Evolutionary conservation across 2,113 vertebrate species (phyloP).

Genomic region (Vulpes vulpes): DNA sequence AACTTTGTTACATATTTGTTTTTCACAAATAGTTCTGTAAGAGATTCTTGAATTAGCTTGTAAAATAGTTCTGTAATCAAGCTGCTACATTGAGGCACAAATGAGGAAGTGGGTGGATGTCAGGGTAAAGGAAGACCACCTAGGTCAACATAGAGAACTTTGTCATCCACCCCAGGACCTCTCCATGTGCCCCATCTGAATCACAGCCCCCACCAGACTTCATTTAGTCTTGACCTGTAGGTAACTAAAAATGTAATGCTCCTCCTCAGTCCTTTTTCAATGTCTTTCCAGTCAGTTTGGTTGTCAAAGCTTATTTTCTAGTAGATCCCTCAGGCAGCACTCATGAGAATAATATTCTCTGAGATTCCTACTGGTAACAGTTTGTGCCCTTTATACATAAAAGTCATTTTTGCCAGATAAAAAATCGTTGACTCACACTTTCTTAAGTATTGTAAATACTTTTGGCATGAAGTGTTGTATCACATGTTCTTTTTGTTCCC

Average conservation of each 20-base stretch:
- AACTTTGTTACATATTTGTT: conserved; percentile 58
- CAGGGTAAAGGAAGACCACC: conserved; percentile 25
- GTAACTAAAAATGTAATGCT: background rate
- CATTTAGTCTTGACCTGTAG: background rate
- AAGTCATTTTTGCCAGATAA: background rate
- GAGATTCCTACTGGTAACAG: background rate
- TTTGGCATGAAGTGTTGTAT: background rate
- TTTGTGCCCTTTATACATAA: background rate
- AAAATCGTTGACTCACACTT: background rate
- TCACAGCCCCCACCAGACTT: background rate
- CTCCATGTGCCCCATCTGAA: background rate
- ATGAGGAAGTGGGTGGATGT: background rate
- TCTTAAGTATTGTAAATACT: background rate
- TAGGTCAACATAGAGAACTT: background rate
- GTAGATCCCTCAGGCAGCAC: background rate
- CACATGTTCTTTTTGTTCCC: background rate
- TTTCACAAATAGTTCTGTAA: background rate
- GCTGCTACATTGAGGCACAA: background rate
- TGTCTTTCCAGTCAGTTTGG: background rate
- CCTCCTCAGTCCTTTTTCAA: background rate
- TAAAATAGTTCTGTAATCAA: background rate
- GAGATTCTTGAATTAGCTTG: background rate
- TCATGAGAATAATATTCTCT: background rate
- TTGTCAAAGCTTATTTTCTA: conserved; percentile 28
- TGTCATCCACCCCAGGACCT: background rate